Evolutionary conservation across 2,797 vertebrate species (phyloP).

Genomic region (Hoplostethus mediterraneus): DNA sequence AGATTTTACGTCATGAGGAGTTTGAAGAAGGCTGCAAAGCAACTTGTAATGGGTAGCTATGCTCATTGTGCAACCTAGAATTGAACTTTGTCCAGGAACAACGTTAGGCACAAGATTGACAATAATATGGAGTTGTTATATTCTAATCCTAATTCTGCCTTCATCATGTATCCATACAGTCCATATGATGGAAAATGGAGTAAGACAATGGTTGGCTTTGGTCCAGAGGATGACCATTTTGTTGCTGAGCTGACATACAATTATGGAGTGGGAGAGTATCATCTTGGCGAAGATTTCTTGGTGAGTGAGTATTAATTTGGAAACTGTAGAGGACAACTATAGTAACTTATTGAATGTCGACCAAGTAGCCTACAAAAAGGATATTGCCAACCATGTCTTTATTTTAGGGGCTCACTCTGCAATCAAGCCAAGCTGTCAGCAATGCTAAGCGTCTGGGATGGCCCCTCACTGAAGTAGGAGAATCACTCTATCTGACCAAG

Average conservation of each 20-base stretch:
- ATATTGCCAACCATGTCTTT: neutral
- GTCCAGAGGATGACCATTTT: slow-evolving; percentile 94
- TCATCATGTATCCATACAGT: slow-evolving; percentile 70
- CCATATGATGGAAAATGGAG: slow-evolving; percentile 99
- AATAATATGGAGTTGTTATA: neutral
- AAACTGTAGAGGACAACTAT: neutral
- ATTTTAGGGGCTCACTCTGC: slow-evolving; percentile 90
- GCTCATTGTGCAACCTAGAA: slow-evolving; percentile 11
- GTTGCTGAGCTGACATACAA: slow-evolving; percentile 97
- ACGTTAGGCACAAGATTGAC: too few species aligned
- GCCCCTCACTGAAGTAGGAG: slow-evolving; percentile 88
- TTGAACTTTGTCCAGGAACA: slow-evolving; percentile 5
- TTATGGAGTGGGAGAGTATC: slow-evolving; percentile 94
- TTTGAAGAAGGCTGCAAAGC: slow-evolving; percentile 98
- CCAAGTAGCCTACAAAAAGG: neutral
- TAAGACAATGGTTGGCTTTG: slow-evolving; percentile 98
- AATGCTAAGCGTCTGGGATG: slow-evolving; percentile 91
- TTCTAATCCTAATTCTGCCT: neutral
- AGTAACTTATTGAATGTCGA: neutral
- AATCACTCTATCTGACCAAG: slow-evolving; percentile 87
- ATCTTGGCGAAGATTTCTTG: slow-evolving; percentile 94
- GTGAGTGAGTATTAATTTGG: slow-evolving; percentile 75
- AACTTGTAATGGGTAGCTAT: slow-evolving; percentile 91
- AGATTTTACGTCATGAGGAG: slow-evolving; percentile 94
- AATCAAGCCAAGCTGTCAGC: slow-evolving; percentile 91